Evolutionary conservation across 2,113 vertebrate species (phyloP).

Genomic region (Notarius quadriscutis): DNA sequence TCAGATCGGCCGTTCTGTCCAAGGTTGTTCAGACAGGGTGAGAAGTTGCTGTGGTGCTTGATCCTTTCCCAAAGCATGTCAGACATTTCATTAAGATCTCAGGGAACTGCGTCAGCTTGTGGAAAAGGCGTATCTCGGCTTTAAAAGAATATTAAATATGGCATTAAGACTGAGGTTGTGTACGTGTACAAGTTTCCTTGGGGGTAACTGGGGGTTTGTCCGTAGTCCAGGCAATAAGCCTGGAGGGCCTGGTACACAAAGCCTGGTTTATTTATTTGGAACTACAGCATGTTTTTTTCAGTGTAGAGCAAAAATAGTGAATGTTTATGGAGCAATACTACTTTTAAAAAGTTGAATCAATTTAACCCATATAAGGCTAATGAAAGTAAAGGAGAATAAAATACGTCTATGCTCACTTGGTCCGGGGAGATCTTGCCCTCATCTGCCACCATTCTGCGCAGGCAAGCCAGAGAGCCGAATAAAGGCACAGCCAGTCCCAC

Average conservation of each 20-base stretch:
- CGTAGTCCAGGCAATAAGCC: neutral
- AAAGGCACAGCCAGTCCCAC: conserved; percentile 86
- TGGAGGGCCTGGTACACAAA: neutral
- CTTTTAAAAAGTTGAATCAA: neutral
- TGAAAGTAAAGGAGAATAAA: neutral
- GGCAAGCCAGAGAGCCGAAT: conserved; percentile 77
- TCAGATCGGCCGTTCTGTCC: too few relatives aligned
- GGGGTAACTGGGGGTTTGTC: neutral
- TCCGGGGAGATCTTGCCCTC: conserved; percentile 82
- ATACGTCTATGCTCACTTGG: conserved; percentile 74
- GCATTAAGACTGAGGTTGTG: neutral
- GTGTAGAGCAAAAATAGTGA: neutral
- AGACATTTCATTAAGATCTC: too few relatives aligned
- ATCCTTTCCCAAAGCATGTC: too few relatives aligned
- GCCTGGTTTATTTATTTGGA: neutral
- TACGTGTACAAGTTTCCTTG: neutral
- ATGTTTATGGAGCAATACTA: neutral
- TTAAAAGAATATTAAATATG: too few relatives aligned
- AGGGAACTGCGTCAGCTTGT: too few relatives aligned
- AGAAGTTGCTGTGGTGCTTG: too few relatives aligned
- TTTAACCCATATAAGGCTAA: neutral
- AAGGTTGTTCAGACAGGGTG: too few relatives aligned
- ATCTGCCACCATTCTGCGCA: conserved; percentile 86
- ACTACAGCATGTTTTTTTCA: neutral
- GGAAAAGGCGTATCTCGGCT: too few relatives aligned